Evolutionary conservation across 2,888 invertebrate species (phyloP), one percentile per base, ranked within the genome.

Genomic region (Amphipyra berbera): DNA sequence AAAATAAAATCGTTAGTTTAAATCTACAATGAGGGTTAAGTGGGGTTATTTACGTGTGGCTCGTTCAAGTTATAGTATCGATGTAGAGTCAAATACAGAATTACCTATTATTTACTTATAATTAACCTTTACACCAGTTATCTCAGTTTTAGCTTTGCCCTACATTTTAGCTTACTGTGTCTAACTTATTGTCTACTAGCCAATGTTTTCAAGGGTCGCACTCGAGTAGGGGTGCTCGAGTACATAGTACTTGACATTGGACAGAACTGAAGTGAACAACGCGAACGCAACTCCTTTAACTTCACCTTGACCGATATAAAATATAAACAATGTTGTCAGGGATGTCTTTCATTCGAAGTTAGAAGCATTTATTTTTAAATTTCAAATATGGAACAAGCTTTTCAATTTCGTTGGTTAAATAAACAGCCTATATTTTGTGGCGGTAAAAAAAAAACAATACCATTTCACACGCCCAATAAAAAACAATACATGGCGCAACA

Each of bases 401-500:
- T 30, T 7, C 2, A 30, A 7, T 4, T 30, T 30, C 6, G 0
- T 30, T 30, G 6, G 6, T 30, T 30, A 7, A 30, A 7, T 30
- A 30, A 7, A 30, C 30, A 6, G 30, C 30, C 30, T 30, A 6
- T 30, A 2, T 4, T 2, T 6, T 30, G 30, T 1, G 7, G 30
- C 30, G 30, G 7, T 27, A 27, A 45, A 27, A 14, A 44, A 27
- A 48, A 48, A 58, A 45, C 12, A 6, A 44, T 35, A 45, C 27
- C 42, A 50, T 33, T 40, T 54, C 40, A 40, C n/a, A 62, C 38
- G 46, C 30, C n/a, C 46, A 45, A 59, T 57, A 63, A 68, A 64
- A 61, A 66, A 21, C 3, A 21, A 63, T 47, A 14, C 44, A 50
- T 42, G 21, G 40, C 9, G 33, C 41, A 53, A 45, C 13, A 12